phyloP scores from a whole-genome alignment of 2,113 vertebrate genomes.

The Myxocyprinus asiaticus region DNA sequence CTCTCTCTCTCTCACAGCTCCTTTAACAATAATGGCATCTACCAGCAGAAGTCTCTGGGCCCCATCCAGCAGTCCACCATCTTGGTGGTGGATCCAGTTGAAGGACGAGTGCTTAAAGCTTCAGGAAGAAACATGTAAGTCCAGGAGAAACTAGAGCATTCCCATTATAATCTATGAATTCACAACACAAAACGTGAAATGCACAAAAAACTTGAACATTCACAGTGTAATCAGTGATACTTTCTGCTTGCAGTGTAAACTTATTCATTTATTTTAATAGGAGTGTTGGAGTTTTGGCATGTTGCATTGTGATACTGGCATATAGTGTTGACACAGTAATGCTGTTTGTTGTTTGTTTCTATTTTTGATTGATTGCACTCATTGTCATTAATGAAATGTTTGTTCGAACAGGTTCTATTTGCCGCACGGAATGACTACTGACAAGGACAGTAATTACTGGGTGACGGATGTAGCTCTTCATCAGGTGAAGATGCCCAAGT shows the following conservation, averaged over 20 bases:
- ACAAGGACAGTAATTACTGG: slow-evolving; percentile 90
- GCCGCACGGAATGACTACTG: slow-evolving; percentile 91
- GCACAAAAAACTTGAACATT: too few species aligned
- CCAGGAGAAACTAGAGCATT: too few species aligned
- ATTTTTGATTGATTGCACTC: neutral
- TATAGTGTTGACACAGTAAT: too few species aligned
- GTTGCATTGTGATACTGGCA: neutral
- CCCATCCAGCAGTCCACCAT: slow-evolving; percentile 92
- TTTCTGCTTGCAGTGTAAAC: too few species aligned
- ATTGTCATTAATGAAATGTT: neutral
- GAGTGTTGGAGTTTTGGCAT: too few species aligned
- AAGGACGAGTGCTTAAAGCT: slow-evolving; percentile 81
- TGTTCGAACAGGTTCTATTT: slow-evolving; percentile 85
- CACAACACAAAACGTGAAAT: too few species aligned
- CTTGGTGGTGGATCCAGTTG: slow-evolving; percentile 83
- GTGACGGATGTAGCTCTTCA: slow-evolving; percentile 97
- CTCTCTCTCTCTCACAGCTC: slow-evolving; percentile 82
- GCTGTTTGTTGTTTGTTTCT: neutral
- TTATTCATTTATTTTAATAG: too few species aligned
- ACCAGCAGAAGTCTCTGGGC: slow-evolving; percentile 87
- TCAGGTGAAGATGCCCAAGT: slow-evolving; percentile 77
- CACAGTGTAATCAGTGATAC: too few species aligned
- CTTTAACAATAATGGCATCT: slow-evolving; percentile 83
- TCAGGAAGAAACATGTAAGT: slow-evolving; percentile 89
- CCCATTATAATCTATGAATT: too few species aligned